phyloP scores from a whole-genome alignment of 1,140 invertebrate species.

The Thereuonema tuberculata region DNA sequence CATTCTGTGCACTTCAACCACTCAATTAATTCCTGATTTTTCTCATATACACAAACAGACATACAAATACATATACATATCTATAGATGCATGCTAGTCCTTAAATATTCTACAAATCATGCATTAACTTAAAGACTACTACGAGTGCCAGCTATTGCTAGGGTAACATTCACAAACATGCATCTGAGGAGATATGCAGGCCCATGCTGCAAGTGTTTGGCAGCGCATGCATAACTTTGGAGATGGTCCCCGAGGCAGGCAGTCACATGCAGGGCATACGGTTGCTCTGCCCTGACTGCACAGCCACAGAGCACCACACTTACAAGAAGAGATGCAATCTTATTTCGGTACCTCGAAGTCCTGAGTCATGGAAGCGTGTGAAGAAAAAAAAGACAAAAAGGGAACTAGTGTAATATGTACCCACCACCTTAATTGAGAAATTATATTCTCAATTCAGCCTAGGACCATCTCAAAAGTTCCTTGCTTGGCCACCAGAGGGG shows the following conservation, averaged over 20 bases:
- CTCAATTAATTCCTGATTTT: too few species aligned
- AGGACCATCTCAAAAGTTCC: constrained; percentile 97
- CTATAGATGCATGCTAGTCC: too few species aligned
- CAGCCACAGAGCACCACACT: constrained; percentile 1
- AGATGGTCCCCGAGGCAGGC: constrained; percentile 23
- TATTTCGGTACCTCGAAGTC: constrained; percentile 53
- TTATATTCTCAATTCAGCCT: not conserved
- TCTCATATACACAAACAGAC: too few species aligned
- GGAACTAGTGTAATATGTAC: constrained; percentile 13
- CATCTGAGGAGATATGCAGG: constrained; percentile 8
- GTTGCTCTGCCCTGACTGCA: too few species aligned
- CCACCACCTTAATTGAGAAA: not conserved
- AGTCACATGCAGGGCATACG: not conserved
- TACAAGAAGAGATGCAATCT: not conserved
- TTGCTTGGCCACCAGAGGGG: constrained; percentile 28
- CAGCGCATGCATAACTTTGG: constrained; percentile 22
- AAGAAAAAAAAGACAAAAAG: constrained; percentile 35
- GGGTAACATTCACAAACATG: not conserved
- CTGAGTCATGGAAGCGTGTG: constrained; percentile 29
- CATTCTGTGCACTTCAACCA: too few species aligned
- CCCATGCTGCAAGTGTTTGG: too few species aligned
- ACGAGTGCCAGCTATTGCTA: too few species aligned
- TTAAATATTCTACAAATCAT: too few species aligned
- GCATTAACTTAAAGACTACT: too few species aligned
- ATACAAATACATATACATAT: too few species aligned